Base-by-base conservation (phyloP, 2,888 invertebrate species). In the Eueremaeus valkanovi region DNA sequence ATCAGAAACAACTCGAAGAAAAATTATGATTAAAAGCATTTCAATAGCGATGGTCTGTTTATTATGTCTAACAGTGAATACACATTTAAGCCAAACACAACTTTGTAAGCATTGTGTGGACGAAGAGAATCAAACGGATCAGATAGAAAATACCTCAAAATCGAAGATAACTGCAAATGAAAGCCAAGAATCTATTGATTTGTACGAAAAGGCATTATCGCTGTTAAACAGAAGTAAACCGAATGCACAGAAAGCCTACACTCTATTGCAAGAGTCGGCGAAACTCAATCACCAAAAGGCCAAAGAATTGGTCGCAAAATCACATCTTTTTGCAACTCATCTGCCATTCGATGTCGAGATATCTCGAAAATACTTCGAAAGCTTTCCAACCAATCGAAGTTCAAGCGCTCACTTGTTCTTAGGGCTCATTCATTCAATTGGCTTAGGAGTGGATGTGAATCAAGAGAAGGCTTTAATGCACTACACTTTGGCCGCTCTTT, bases 401-500 rank as follows among this genome's bases (percentile, higher is more conserved):
- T 89, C 93, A 0, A 92, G 92, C 81, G 96, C 93, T 16, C 95
- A 97, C 84, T 90, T 94, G 87, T 94, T 91, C 21, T 72, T 79
- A 27, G 80, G 80, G 40, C 76, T 80, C 51, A 77, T 95, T 68
- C 89, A 93, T 84, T 90, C 94, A 3, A 89, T 91, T 42, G 96
- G 96, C n/a, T 87, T 95, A 49, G 88, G 89, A 9, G 90, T 92
- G n/a, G 90, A 92, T 79, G 91, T 93, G 0, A 94, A 92, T 76
- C 95, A 95, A 82, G 89, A 93, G 0, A 88, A 89, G 81, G 85
- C 97, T 0, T 84, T 99, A 27, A 88, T 98, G 0, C 93, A 98
- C 85, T 95, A 95, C 83, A 93, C 92, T 0, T 88, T 96, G 81
- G 93, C 92, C 5, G 94, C 98, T 0, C 83, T 95, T 0, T 96